A percentile compares a stretch with the other conserved stretches of the same genome.
These are phyloP conservation scores for Nymphalis c-album DNA, from an alignment of 2,888 invertebrate species.

Conservation along the genomic window DNA sequence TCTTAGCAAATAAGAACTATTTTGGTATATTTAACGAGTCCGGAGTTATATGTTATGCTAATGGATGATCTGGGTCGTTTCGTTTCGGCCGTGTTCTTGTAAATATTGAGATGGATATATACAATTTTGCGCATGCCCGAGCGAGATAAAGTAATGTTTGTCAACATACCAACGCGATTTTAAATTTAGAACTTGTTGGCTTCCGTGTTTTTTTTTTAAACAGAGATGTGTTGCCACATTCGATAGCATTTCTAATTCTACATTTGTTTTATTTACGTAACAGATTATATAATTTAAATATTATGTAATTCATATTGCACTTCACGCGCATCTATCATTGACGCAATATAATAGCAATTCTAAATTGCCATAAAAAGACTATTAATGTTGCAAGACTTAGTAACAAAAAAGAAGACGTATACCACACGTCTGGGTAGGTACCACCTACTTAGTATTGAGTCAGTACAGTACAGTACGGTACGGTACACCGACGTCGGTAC, in stretches of 20 bases:
- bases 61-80: conserved; percentile 36
- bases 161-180: conserved; percentile 57
- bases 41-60: conserved; percentile 14
- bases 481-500: no score
- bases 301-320: conserved; percentile 1
- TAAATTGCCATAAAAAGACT: no score
- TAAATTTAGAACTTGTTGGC: conserved; percentile 56
- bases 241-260: conserved; percentile 35
- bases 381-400: no score
- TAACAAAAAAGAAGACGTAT: no score
- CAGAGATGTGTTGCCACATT: conserved; percentile 38
- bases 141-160: conserved; percentile 58
- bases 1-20: background rate
- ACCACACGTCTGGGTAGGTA: no score
- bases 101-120: conserved; percentile 37
- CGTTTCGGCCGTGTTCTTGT: conserved; percentile 35
- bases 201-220: conserved; percentile 42
- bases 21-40: background rate
- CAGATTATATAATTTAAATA: conserved; percentile 5
- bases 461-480: no score
- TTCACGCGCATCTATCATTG: background rate
- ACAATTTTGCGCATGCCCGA: conserved; percentile 35
- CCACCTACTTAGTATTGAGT: no score
- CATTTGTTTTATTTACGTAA: conserved; percentile 21
- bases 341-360: no score